Evolutionary conservation across 2,888 invertebrate genomes (phyloP).

Genomic region (Nebria salina): DNA sequence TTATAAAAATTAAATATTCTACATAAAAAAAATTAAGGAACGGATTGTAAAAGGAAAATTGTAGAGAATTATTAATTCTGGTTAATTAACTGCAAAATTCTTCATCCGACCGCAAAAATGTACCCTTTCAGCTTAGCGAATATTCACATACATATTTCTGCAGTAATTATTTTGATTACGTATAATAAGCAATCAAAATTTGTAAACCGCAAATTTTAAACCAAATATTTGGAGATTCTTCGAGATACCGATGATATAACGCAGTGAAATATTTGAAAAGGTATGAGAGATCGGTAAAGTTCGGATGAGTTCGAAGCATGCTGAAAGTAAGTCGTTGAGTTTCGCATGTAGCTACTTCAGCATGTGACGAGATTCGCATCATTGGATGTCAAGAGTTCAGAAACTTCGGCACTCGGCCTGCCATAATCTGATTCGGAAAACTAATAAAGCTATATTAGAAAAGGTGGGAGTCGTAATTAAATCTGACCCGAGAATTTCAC

Average conservation of each 20-base stretch:
- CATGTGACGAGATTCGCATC: conserved; percentile 36
- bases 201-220: conserved; percentile 27
- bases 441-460: conserved; percentile 41
- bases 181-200: conserved; percentile 32
- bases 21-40: no score
- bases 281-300: conserved; percentile 2
- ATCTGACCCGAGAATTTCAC: conserved; percentile 27
- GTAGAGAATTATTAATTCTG: conserved; percentile 7
- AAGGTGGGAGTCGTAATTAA: conserved; percentile 32
- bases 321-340: neutral
- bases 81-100: conserved; percentile 27
- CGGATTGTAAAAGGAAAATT: neutral
- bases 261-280: neutral
- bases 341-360: neutral
- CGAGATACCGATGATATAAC: neutral
- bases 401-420: conserved; percentile 24
- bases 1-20: no score
- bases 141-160: neutral
- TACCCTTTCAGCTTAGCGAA: neutral
- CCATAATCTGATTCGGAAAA: conserved; percentile 40
- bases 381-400: conserved; percentile 35
- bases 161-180: conserved; percentile 16
- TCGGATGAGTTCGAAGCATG: conserved; percentile 13
- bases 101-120: conserved; percentile 21
- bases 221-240: conserved; percentile 6